Percentiles rank a stretch among this genome's conserved stretches.
phyloP scores from a whole-genome alignment of 2,113 vertebrate species.

The Dunckerocampus dactyliophorus region DNA sequence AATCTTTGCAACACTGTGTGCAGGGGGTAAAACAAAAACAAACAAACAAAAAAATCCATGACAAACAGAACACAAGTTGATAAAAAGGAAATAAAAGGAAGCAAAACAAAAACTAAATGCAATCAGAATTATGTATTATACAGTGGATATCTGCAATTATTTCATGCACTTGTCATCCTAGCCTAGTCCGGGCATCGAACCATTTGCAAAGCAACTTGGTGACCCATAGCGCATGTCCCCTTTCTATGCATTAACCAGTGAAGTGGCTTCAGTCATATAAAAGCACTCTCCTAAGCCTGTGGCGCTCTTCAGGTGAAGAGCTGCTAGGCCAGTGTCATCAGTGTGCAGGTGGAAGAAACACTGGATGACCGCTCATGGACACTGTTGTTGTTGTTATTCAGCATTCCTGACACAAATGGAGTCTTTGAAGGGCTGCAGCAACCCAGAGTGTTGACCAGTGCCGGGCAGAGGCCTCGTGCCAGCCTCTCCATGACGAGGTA shows the following conservation, averaged over 20 bases:
- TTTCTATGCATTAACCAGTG: slow-evolving; percentile 6
- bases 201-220: slow-evolving; percentile 11
- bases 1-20: slow-evolving; percentile 27
- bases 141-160: slow-evolving; percentile 8
- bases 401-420: slow-evolving; percentile 39
- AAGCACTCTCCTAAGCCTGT: background rate
- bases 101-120: slow-evolving; percentile 16
- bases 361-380: slow-evolving; percentile 69
- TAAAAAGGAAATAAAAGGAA: slow-evolving; percentile 36
- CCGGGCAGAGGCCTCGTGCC: slow-evolving; percentile 51
- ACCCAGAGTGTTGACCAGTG: slow-evolving; percentile 26
- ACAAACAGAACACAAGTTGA: slow-evolving; percentile 22
- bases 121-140: slow-evolving; percentile 19
- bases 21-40: slow-evolving; percentile 43
- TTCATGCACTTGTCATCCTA: slow-evolving; percentile 23
- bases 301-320: slow-evolving; percentile 20
- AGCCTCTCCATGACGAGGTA: slow-evolving; percentile 56
- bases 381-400: slow-evolving; percentile 55
- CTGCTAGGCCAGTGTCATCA: slow-evolving; percentile 49
- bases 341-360: slow-evolving; percentile 72
- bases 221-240: background rate
- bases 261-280: slow-evolving; percentile 10
- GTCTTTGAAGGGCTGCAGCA: slow-evolving; percentile 19
- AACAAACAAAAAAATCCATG: slow-evolving; percentile 32
- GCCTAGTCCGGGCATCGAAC: slow-evolving; percentile 13